phyloP scores from a whole-genome alignment of 2,113 vertebrate genomes.

The Murina feae region DNA sequence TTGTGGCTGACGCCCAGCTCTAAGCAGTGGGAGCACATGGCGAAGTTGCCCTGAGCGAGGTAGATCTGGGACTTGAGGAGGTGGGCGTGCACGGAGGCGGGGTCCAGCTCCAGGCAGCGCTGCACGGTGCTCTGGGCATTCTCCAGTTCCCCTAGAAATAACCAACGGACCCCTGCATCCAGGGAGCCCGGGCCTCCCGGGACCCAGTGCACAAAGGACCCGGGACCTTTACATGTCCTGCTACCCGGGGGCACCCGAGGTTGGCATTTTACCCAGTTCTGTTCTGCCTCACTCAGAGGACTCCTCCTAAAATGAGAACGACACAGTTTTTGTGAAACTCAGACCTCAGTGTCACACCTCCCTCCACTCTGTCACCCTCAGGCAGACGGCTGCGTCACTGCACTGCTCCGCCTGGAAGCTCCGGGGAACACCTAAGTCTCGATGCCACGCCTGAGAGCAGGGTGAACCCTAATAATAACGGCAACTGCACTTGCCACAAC shows the following conservation, averaged over 20 bases:
- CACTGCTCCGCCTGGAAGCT: background rate
- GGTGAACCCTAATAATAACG: background rate
- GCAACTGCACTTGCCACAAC: background rate
- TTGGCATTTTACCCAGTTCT: background rate
- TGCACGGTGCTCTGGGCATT: slow-evolving; percentile 78
- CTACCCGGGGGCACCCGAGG: background rate
- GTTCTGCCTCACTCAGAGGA: background rate
- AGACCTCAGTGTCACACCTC: background rate
- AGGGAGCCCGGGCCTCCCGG: background rate
- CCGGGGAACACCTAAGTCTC: background rate
- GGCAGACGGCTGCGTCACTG: background rate
- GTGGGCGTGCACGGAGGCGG: slow-evolving; percentile 74
- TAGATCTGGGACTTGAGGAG: slow-evolving; percentile 83
- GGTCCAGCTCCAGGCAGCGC: slow-evolving; percentile 79
- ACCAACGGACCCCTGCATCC: background rate
- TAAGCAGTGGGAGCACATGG: slow-evolving; percentile 78
- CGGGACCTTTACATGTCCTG: background rate
- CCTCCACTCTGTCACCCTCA: background rate
- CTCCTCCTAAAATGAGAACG: background rate
- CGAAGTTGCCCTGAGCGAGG: slow-evolving; percentile 76
- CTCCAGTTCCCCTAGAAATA: slow-evolving; percentile 78
- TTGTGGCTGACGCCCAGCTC: slow-evolving; percentile 83
- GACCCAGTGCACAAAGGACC: background rate
- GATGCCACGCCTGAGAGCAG: background rate
- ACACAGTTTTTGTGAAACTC: background rate